These are phyloP conservation scores for Hypomecis atomaria DNA, from an alignment of 2,888 invertebrate species.

Conservation along the genomic window DNA sequence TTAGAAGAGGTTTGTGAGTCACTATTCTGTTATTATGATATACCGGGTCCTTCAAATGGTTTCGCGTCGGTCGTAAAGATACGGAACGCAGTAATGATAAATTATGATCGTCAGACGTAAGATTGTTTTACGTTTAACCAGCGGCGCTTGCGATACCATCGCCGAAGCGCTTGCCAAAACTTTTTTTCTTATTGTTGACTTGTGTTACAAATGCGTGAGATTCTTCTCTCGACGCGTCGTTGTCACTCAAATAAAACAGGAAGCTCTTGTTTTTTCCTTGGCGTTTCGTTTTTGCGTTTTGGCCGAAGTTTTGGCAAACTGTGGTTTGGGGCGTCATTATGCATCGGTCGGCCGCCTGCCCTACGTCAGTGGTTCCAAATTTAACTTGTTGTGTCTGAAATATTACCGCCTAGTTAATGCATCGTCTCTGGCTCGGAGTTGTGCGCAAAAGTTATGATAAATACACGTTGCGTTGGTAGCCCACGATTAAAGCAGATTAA, in stretches of 20 bases:
- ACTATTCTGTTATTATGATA: slow-evolving; percentile 17
- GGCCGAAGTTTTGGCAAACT: slow-evolving; percentile 35
- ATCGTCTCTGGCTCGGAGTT: slow-evolving; percentile 53
- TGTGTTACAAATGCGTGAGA: slow-evolving; percentile 63
- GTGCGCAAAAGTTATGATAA: slow-evolving; percentile 36
- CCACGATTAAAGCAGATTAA: slow-evolving; percentile 31
- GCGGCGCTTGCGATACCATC: slow-evolving; percentile 62
- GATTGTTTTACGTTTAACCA: slow-evolving; percentile 55
- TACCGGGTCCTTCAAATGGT: slow-evolving; percentile 43
- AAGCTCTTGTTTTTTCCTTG: slow-evolving; percentile 55
- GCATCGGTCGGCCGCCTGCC: slow-evolving; percentile 53
- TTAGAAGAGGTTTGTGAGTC: slow-evolving; percentile 86
- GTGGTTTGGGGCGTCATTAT: slow-evolving; percentile 42
- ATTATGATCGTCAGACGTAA: slow-evolving; percentile 55
- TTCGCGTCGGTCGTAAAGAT: slow-evolving; percentile 55
- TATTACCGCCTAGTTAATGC: slow-evolving; percentile 61
- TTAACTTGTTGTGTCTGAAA: slow-evolving; percentile 66
- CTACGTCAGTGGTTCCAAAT: slow-evolving; percentile 68
- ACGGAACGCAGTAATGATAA: slow-evolving; percentile 55
- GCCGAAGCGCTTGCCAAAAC: slow-evolving; percentile 72
- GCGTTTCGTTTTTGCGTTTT: slow-evolving; percentile 49
- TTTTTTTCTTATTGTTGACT: slow-evolving; percentile 71
- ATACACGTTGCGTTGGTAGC: slow-evolving; percentile 21
- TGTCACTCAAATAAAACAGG: slow-evolving; percentile 65
- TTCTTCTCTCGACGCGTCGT: slow-evolving; percentile 54